A percentile compares a stretch with the other conserved stretches of the same genome.
These are phyloP conservation scores for Tupaia chinensis DNA, from an alignment of 2,113 vertebrate species.

Conservation along the genomic window DNA sequence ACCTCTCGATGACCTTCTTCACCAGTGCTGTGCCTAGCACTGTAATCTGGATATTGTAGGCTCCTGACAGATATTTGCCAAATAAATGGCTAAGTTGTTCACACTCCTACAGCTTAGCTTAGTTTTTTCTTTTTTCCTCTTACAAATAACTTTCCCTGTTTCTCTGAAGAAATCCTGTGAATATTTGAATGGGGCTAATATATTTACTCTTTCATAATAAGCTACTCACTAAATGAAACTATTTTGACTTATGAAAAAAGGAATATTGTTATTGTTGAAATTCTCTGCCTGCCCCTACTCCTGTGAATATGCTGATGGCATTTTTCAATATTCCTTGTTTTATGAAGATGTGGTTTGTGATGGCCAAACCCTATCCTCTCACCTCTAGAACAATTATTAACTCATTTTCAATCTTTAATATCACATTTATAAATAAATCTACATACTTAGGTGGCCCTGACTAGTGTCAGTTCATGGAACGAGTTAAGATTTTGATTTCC, in stretches of 20 bases:
- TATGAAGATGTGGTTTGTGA: not conserved
- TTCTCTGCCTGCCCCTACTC: no score
- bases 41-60: not conserved
- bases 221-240: not conserved
- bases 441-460: not conserved
- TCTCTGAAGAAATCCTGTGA: conserved; percentile 37
- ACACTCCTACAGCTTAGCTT: not conserved
- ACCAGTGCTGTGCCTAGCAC: not conserved
- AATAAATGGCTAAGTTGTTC: not conserved
- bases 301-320: not conserved
- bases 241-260: not conserved
- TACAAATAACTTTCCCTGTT: not conserved
- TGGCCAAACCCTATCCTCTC: not conserved
- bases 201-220: conserved; percentile 20
- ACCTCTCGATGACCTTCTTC: not conserved
- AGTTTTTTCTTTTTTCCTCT: not conserved
- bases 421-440: not conserved
- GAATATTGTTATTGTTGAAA: not conserved
- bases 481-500: not conserved
- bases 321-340: not conserved
- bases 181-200: conserved; percentile 4
- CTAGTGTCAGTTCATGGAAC: not conserved
- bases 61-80: not conserved
- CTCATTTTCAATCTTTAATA: not conserved
- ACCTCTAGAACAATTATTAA: not conserved